Evolutionary conservation across 1,140 invertebrate species (phyloP), one percentile per base, ranked within the genome.

Genomic region (Drosophila lowei): DNA sequence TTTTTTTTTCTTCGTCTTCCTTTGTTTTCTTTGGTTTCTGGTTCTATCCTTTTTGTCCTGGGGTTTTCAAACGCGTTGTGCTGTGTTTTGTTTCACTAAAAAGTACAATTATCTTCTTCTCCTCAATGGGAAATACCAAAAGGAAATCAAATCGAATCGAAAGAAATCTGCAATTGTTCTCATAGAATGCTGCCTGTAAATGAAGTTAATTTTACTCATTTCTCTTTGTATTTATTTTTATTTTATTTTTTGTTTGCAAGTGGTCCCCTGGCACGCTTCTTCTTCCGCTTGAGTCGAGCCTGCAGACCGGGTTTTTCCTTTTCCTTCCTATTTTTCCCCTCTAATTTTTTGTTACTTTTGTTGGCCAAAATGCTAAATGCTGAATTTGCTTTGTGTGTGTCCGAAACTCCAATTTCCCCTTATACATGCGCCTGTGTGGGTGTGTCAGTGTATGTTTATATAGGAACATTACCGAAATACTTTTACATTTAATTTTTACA

Each of bases 391-490:
- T 38, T 42, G 67, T 68, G 62, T 73, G 44, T 77, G 77, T 74
- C 73, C 80, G 79, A 90, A 84, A 61, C 46, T 50, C 58, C 44
- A 75, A 77, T 75, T 79, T 81, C 46, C 25, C 48, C 44, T 42
- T 50, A 34, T 64, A 76, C 76, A 72, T 66, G 30, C 55, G 42
- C 23, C 34, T 55, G 65, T 68, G 50, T 50, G 65, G 61, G 21
- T 65, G 47, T 81, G 64, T 58, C 55, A 68, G 49, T 46, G 61
- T 55, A 68, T 73, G 68, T 79, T 77, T 89, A 78, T 89, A 86
- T 90, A 90, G 89, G 89, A 90, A 90, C 89, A 90, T 90, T 90
- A 90, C 89, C 89, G 89, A 90, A 90, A 90, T 89, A 83, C 67
- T 66, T 88, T 76, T 77, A 81, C 70, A 71, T 71, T 67, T 83